Evolutionary conservation across 2,888 invertebrate genomes (phyloP), one percentile per base, ranked within the genome.

Genomic region (Orchesella flavescens): DNA sequence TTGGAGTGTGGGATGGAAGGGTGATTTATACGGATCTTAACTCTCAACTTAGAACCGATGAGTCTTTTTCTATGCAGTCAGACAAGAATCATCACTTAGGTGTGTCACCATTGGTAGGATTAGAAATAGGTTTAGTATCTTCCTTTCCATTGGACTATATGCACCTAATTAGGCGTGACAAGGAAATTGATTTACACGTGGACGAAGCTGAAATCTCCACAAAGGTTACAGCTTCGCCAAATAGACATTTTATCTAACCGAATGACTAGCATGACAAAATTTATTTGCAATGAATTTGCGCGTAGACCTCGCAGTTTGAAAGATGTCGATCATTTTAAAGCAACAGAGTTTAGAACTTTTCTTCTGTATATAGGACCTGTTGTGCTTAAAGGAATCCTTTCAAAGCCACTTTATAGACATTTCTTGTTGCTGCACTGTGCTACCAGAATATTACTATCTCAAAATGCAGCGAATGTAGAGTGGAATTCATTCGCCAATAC

Each of bases 311-410:
- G 82, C 2, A 9, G 66, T 4, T 21, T 75, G 15, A 66, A 75
- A 17, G 75, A 82, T 10, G 15, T 81, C 1, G 59, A 55, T 15
- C 12, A 53, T 12, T 81, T 15, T 21, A 73, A 81, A 46, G 81
- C 81, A 4, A 81, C 81, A 15, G 81, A 81, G 66, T 66, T 74
- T 65, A 43, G 81, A 21, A 15, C 10, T n/a, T 65, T 81, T 19
- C 23, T 81, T n/a, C 21, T 81, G 19, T 81, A 65, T n/a, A 63
- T 74, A 15, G 73, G 81, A 15, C 66, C 65, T n/a, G 15, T 24
- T 4, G 68, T 34, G 2, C 21, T 77, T 3, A 17, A 23, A 17
- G 15, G 15, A 21, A 17, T 77, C 10, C 57, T 77, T 19, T 1
- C 7, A 15, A 21, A 55, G 1, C 5, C 10, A 12, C 9, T 15